Base-by-base conservation (phyloP, 1,140 invertebrate species). In the Procambarus virginalis region DNA sequence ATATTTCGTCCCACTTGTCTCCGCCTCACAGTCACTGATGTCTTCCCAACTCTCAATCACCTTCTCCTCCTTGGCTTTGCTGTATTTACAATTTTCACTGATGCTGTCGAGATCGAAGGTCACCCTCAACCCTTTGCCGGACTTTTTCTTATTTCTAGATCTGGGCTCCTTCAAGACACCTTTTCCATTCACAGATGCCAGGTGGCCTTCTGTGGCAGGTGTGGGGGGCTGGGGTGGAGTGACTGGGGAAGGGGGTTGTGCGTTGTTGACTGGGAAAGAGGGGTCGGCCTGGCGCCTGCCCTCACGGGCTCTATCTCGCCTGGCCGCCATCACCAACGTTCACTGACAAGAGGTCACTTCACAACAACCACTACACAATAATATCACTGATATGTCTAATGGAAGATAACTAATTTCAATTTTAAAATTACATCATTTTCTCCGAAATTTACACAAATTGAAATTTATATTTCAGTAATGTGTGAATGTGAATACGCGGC, bases 11-110 rank as follows among this genome's bases (percentile, higher is more conserved):
- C 34, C 46, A 68, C 70, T 34, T 34, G 20, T 22, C n/a, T 64
- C 34, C 8, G 20, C 64, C 6, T 81, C 86, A 22, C 68, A 73
- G 49, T 89, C 88, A 68, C 88, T 84, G 10, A 89, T 58, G 58
- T 89, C 88, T 51, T 89, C 88, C 88, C 88, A 89, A n/a, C 81
- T 78, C 14, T 89, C 88, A 5, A 84, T 70, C 81, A 89, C 88
- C 22, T 60, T 73, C 20, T 89, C 87, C 22, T 88, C 78, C 64
- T 88, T 73, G 45, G 68, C 48, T 12, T 20, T 17, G 49, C 17
- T 8, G 45, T 55, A 22, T 12, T 55, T 55, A 73, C 77, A 12
- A 68, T 49, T 20, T 51, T 64, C 81, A 64, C 34, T 14, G 8
- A 78, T 68, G 48, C 79, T 89, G 34, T 80, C 77, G 34, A 84